Evolutionary conservation across 2,888 invertebrate species (phyloP), one percentile per base, ranked within the genome.

Genomic region (Stictocephala bisonia): DNA sequence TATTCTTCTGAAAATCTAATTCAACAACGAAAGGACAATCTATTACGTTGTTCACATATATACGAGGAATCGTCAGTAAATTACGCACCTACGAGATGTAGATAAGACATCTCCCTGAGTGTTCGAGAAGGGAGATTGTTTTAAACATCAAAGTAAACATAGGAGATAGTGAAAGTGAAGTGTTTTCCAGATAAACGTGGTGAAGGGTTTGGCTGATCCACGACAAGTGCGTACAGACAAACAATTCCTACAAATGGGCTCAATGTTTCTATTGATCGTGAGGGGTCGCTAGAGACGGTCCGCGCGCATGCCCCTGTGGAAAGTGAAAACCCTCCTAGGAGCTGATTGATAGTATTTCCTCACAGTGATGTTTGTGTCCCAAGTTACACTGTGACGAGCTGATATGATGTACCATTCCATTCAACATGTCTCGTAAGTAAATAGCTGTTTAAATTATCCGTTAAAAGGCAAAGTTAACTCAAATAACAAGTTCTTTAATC

Each of bases 321-420:
- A 31, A 27, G 53, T 27, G 27, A 53, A 2, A 35, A 18, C 35
- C 40, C 20, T 3, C 31, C 58, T n/a, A n/a, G n/a, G n/a, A n/a
- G n/a, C 58, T 35, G 60, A 60, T 60, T 60, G 60, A 35, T 60
- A 60, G 26, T 60, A 60, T 60, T 56, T 60, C 60, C n/a, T 40
- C 60, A 40, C 40, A 22, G 60, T 40, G 40, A 60, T 60, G 60
- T 35, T 24, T 15, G 13, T 18, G 60, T 22, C n/a, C 3, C 7
- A 22, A 40, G 56, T n/a, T n/a, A n/a, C n/a, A n/a, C n/a, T n/a
- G n/a, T n/a, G n/a, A n/a, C n/a, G n/a, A n/a, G n/a, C n/a, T n/a
- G n/a, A n/a, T n/a, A n/a, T n/a, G n/a, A n/a, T n/a, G n/a, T n/a
- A n/a, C n/a, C n/a, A n/a, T n/a, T n/a, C n/a, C n/a, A n/a, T n/a